Percentiles rank a stretch among this genome's conserved stretches.
These are phyloP conservation scores for Crambe crambe DNA, from an alignment of 37 sponge, comb jelly and placozoan species.

Conservation along the genomic window DNA sequence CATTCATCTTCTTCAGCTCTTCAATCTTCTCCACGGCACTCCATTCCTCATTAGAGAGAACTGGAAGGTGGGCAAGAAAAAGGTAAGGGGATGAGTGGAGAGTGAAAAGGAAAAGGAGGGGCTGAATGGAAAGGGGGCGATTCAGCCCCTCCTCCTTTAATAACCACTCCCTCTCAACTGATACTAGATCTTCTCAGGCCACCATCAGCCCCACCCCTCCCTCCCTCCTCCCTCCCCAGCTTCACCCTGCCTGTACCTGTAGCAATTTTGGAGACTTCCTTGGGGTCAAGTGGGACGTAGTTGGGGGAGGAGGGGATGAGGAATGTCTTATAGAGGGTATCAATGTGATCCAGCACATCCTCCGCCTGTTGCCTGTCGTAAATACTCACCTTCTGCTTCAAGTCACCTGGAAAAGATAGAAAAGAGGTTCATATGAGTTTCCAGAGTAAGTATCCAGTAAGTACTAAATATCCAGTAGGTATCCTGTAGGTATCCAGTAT, in stretches of 20 bases:
- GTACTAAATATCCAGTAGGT: background rate
- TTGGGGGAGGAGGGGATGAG: slow-evolving; percentile 21
- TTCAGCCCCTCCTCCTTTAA: background rate
- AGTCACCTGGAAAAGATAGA: slow-evolving; percentile 17
- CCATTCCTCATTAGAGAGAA: background rate
- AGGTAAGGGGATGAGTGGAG: too few species aligned
- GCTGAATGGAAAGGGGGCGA: background rate
- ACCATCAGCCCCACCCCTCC: background rate
- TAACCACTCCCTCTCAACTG: background rate
- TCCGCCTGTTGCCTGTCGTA: background rate
- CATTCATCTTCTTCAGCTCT: background rate
- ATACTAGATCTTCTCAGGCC: too few species aligned
- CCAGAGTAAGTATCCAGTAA: background rate
- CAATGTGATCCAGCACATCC: background rate
- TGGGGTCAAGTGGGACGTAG: slow-evolving; percentile 16
- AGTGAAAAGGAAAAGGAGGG: too few species aligned
- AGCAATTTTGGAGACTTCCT: background rate
- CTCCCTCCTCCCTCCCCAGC: background rate
- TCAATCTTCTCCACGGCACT: slow-evolving; percentile 16
- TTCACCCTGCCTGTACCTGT: background rate
- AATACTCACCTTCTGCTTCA: slow-evolving; percentile 3
- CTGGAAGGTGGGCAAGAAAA: background rate
- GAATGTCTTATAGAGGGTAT: slow-evolving; percentile 6
- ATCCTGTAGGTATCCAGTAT: too few species aligned
- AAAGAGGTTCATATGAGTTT: background rate